Evolutionary conservation across 1,140 invertebrate species (phyloP).

Genomic region (Diploscapter pachys): DNA sequence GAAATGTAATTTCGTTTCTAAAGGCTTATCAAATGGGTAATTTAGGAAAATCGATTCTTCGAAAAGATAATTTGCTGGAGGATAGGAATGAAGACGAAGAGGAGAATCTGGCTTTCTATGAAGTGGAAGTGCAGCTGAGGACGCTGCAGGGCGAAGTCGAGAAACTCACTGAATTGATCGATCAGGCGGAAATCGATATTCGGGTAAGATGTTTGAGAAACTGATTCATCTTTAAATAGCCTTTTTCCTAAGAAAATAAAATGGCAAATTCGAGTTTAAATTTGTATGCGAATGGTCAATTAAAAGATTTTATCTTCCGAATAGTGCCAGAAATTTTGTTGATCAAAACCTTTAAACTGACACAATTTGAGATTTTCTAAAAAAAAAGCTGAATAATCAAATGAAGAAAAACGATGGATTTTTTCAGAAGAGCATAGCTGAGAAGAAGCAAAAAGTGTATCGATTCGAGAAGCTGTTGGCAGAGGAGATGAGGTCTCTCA

Average conservation of each 20-base stretch:
- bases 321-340: too few species aligned
- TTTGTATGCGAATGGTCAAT: too few species aligned
- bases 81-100: conserved; percentile 17
- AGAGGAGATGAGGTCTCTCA: conserved; percentile 13
- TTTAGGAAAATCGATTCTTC: conserved; percentile 16
- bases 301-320: too few species aligned
- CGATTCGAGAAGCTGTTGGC: conserved; percentile 17
- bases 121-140: conserved; percentile 15
- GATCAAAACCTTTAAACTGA: too few species aligned
- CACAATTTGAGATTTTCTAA: too few species aligned
- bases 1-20: too few species aligned
- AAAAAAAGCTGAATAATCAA: too few species aligned
- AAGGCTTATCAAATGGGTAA: too few species aligned
- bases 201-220: conserved; percentile 3
- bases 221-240: not conserved
- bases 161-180: conserved; percentile 6
- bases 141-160: conserved; percentile 9
- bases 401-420: too few species aligned
- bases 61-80: conserved; percentile 21
- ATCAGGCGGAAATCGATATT: conserved; percentile 13
- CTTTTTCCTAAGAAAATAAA: not conserved
- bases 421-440: not conserved
- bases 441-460: conserved; percentile 20
- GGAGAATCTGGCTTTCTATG: conserved; percentile 14
- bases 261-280: not conserved